Evolutionary conservation across 2,113 vertebrate species (phyloP).

Genomic region (Psophia crepitans): DNA sequence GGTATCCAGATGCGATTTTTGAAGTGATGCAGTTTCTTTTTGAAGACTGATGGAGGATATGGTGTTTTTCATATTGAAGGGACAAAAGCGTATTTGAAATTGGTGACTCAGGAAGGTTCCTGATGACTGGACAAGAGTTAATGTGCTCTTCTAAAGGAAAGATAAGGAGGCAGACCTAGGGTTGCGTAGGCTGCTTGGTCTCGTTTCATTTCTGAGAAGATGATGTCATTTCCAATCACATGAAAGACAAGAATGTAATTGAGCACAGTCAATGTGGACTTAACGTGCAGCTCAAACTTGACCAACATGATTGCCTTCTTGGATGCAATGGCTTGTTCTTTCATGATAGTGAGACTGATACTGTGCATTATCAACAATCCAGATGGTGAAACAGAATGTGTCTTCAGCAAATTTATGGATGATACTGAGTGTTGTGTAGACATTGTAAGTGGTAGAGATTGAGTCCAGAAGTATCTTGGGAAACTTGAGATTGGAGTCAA

Average conservation of each 20-base stretch:
- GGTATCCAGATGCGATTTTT: not conserved
- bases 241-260: not conserved
- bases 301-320: not conserved
- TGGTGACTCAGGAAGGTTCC: not conserved
- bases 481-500: not conserved
- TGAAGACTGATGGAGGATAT: not conserved
- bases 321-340: not conserved
- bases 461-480: not conserved
- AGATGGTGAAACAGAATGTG: not conserved
- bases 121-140: not conserved
- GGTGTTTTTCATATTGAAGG: not conserved
- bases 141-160: not conserved
- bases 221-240: not conserved
- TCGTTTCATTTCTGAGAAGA: not conserved
- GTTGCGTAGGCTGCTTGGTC: not conserved
- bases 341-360: not conserved
- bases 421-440: not conserved
- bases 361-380: not conserved
- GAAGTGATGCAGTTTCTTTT: not conserved
- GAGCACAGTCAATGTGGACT: not conserved
- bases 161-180: not conserved
- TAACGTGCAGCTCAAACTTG: not conserved
- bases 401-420: not conserved
- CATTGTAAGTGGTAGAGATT: not conserved
- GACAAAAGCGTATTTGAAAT: not conserved